A percentile compares a stretch with the other conserved stretches of the same genome.
phyloP scores from a whole-genome alignment of 2,888 invertebrate genomes.

The Blomia tropicalis region DNA sequence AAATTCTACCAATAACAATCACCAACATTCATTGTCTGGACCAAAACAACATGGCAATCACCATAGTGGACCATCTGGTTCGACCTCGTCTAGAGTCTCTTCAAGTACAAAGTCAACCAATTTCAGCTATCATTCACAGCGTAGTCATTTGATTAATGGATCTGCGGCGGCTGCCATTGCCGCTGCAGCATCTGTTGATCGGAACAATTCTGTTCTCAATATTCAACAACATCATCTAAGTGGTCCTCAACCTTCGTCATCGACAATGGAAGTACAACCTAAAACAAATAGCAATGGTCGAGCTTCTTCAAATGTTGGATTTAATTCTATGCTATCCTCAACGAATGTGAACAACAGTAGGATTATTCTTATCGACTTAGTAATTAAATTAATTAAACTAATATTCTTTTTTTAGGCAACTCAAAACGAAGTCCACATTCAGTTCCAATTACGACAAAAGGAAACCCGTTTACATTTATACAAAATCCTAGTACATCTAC shows the following conservation, averaged over 20 bases:
- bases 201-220: background rate
- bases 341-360: no score
- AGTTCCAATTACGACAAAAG: background rate
- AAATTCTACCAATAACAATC: background rate
- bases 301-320: background rate
- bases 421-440: background rate
- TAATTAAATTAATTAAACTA: background rate
- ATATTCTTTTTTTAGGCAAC: background rate
- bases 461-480: background rate
- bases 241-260: background rate
- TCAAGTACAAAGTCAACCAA: background rate
- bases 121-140: background rate
- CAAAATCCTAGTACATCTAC: background rate
- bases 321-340: no score
- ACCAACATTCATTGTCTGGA: background rate
- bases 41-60: background rate
- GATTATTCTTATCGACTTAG: background rate
- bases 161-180: background rate
- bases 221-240: constrained; percentile 9
- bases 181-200: background rate
- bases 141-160: constrained; percentile 11
- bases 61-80: background rate
- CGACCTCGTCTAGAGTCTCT: background rate
- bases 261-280: background rate
- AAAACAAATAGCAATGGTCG: background rate